Conservation (phyloP, 2,113 vertebrate genomes). For the Tachuris rubrigastra region DNA sequence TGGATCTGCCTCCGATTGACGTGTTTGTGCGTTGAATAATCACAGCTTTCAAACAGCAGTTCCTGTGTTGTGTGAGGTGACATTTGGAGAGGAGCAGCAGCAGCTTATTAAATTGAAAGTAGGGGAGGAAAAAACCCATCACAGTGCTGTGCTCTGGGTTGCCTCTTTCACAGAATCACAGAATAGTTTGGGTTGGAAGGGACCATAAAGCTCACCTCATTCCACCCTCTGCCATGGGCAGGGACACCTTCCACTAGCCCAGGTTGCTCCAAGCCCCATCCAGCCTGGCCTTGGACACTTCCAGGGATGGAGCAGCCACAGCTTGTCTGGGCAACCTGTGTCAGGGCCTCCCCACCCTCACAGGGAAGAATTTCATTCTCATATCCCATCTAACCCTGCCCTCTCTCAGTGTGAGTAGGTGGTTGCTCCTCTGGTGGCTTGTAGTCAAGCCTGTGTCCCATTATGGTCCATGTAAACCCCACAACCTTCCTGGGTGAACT, state of each 20-base stretch:
- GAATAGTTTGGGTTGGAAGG: background rate
- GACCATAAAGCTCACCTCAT: background rate
- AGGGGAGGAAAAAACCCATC: background rate
- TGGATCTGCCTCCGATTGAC: conserved; percentile 27
- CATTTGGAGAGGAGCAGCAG: conserved; percentile 51
- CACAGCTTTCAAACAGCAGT: conserved; percentile 61
- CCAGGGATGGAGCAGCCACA: background rate
- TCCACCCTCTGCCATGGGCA: background rate
- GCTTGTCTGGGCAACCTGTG: background rate
- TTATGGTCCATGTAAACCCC: background rate
- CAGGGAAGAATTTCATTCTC: background rate
- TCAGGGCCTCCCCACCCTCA: background rate
- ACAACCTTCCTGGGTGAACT: background rate
- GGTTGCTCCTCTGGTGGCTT: background rate
- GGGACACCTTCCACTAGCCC: background rate
- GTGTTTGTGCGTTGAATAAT: conserved; percentile 55
- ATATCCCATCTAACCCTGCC: background rate
- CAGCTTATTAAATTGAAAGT: conserved; percentile 29
- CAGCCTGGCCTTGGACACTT: background rate
- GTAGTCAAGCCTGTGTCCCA: background rate
- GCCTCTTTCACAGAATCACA: background rate
- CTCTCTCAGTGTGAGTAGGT: background rate
- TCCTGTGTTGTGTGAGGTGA: conserved; percentile 35
- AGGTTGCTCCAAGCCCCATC: rapidly evolving
- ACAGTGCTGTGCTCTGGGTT: background rate